Base-by-base conservation (phyloP, 2,113 vertebrate genomes). In the Chionis minor region DNA sequence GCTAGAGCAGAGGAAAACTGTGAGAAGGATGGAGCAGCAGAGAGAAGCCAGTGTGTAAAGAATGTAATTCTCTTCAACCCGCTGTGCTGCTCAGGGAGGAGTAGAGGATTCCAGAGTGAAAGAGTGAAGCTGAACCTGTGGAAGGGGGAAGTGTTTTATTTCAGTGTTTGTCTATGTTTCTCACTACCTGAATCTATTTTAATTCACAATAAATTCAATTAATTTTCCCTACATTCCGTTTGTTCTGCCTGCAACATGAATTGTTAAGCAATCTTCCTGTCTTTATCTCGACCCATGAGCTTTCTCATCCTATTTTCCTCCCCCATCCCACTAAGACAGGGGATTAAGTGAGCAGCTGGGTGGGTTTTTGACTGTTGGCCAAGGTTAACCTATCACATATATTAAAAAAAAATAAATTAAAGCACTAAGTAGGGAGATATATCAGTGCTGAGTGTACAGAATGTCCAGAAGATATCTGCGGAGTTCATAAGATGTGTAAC, bases 31-130 rank as follows among this genome's bases (percentile, higher is more conserved):
- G 30, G 17, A 73, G 32, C 17, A 67, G 14, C 26, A 74, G 38
- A 82, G 32, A 66, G 44, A 81, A 90, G 83, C 8, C 10, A 18
- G 28, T 55, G 14, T 21, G 16, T n/a, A 49, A 55, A 62, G 23
- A 70, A 55, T 0, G 0, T 12, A 55, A 69, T 54, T 8, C 4
- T 62, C 4, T 30, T 84, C 42, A 54, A 27, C 0, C 4, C 20
- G 1, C 18, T 51, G 27, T 56, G 32, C 21, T 58, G 42, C 22
- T 85, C 35, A 58, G 40, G 61, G 10, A 62, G 22, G 10, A 14
- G 14, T 49, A 78, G 32, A 78, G 32, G n/a, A 27, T 18, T 71
- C 20, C 35, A 32, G 49, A 63, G 17, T n/a, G 28, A 47, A 69
- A 16, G 9, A 71, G 8, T 38, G 27, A 72, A 49, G n/a, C 10